Conservation (phyloP, 2,797 vertebrate species). For the Anniella stebbinsi region DNA sequence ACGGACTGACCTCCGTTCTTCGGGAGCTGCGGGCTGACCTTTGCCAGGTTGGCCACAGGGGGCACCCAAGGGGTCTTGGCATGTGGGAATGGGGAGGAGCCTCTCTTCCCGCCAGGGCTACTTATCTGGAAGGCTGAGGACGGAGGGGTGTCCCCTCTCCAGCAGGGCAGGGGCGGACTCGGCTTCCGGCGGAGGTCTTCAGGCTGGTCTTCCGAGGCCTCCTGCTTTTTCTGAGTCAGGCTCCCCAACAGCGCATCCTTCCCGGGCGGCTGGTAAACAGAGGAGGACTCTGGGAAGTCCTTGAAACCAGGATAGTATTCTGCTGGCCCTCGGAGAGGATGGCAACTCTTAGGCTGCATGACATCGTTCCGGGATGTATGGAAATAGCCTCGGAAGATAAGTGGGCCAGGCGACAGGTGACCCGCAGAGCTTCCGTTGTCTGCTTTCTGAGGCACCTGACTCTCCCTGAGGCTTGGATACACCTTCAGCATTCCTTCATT, state of each 20-base stretch:
- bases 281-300: conserved; percentile 60
- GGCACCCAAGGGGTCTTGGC: conserved; percentile 81
- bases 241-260: neutral
- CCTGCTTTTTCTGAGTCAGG: conserved; percentile 24
- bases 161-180: conserved; percentile 42
- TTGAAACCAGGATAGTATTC: conserved; percentile 70
- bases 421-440: conserved; percentile 58
- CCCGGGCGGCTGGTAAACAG: neutral
- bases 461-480: conserved; percentile 75
- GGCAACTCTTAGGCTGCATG: conserved; percentile 57
- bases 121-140: conserved; percentile 64
- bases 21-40: conserved; percentile 76
- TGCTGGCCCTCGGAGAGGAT: conserved; percentile 55
- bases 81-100: conserved; percentile 24
- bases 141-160: conserved; percentile 67
- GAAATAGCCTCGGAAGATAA: conserved; percentile 75
- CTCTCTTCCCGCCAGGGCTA: conserved; percentile 20
- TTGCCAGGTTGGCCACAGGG: conserved; percentile 78
- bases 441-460: neutral
- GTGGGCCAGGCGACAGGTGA: conserved; percentile 72
- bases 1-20: neutral
- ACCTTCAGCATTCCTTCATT: conserved; percentile 2
- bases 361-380: conserved; percentile 60
- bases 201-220: conserved; percentile 76
- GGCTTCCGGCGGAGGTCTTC: conserved; percentile 61